These are phyloP conservation scores for Chiridota heheva DNA, from an alignment of 35 echinoderm and acorn worm species.

Conservation along the genomic window DNA sequence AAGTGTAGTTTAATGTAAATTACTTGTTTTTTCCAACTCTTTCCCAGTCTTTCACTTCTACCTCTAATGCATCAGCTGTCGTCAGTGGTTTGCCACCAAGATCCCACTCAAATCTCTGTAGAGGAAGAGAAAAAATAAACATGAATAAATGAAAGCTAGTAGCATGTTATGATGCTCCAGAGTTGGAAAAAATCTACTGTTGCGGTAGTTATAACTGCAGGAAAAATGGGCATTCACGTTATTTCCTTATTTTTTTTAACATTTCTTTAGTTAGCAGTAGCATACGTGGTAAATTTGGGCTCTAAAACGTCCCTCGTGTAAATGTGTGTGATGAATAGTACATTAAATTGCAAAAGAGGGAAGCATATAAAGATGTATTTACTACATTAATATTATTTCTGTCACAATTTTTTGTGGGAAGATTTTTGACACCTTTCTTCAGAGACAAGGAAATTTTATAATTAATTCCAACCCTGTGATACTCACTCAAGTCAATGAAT, in stretches of 20 bases:
- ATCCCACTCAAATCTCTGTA: conserved; percentile 39
- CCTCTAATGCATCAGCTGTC: conserved; percentile 25
- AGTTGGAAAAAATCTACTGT: no score
- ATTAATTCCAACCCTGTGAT: no score
- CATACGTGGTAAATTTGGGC: no score
- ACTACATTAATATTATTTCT: no score
- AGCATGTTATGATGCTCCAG: not conserved
- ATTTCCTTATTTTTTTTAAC: not conserved
- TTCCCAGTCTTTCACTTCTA: conserved; percentile 42
- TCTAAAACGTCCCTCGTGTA: not conserved
- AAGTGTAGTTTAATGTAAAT: not conserved
- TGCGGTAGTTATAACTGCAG: not conserved
- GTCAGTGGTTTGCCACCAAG: conserved; percentile 45
- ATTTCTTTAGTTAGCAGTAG: not conserved
- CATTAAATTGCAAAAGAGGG: no score
- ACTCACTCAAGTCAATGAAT: no score
- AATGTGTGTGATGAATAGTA: no score
- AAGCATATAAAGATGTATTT: no score
- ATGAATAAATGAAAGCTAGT: not conserved
- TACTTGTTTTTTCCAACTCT: conserved; percentile 45
- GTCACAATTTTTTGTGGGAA: no score
- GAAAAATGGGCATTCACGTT: not conserved
- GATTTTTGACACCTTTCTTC: not conserved
- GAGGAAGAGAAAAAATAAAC: not conserved
- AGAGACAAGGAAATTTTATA: no score